Conservation (phyloP, 2,797 vertebrate genomes). For the Coreius guichenoti region DNA sequence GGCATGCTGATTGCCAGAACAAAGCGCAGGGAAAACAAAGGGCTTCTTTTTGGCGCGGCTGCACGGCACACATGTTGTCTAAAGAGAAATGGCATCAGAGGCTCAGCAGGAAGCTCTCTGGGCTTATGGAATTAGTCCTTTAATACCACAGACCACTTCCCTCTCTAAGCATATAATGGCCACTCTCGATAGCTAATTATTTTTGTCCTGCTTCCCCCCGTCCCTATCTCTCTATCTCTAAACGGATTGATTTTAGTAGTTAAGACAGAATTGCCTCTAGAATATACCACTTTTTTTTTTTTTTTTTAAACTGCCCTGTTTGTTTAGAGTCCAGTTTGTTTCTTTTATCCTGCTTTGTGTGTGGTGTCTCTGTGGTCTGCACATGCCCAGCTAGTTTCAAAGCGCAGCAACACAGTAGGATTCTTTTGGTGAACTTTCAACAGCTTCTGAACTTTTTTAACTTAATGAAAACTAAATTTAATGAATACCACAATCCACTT, state of each 20-base stretch:
- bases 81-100: slow-evolving; percentile 99
- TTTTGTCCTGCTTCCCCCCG: slow-evolving; percentile 72
- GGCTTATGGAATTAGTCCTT: slow-evolving; percentile 93
- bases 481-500: background rate
- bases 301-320: slow-evolving; percentile 71
- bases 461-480: slow-evolving; percentile 10
- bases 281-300: slow-evolving; percentile 75
- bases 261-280: slow-evolving; percentile 77
- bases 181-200: slow-evolving; percentile 97
- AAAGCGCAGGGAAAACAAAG: slow-evolving; percentile 96
- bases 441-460: slow-evolving; percentile 72
- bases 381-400: slow-evolving; percentile 79
- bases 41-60: slow-evolving; percentile 93
- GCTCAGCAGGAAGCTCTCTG: slow-evolving; percentile 95
- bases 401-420: slow-evolving; percentile 78
- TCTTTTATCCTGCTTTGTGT: slow-evolving; percentile 74
- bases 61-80: slow-evolving; percentile 98
- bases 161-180: slow-evolving; percentile 91
- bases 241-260: slow-evolving; percentile 70
- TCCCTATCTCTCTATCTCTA: slow-evolving; percentile 62
- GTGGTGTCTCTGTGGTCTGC: slow-evolving; percentile 70
- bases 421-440: slow-evolving; percentile 76
- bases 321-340: slow-evolving; percentile 83
- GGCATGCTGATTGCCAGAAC: slow-evolving; percentile 93
- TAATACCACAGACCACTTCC: slow-evolving; percentile 95